These are phyloP conservation scores for Drosophila equinoxialis DNA, from an alignment of 1,140 invertebrate species.

Conservation along the genomic window DNA sequence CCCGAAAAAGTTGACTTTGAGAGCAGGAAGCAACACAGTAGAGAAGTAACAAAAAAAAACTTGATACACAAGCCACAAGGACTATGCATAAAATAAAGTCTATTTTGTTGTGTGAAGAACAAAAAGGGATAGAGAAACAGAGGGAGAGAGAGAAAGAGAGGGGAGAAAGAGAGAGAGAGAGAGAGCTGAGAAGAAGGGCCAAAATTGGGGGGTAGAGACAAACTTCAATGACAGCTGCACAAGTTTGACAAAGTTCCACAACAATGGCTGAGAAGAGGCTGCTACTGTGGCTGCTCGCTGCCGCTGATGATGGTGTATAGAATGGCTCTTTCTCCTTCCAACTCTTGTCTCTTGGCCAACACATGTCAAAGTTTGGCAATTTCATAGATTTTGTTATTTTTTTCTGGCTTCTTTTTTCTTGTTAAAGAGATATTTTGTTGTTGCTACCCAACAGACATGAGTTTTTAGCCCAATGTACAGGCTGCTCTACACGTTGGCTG, in stretches of 20 bases:
- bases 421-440: constrained; percentile 3
- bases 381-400: constrained; percentile 48
- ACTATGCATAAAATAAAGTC: constrained; percentile 43
- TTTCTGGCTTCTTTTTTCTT: not conserved
- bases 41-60: not conserved
- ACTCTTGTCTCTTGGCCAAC: constrained; percentile 32
- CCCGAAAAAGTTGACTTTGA: constrained; percentile 30
- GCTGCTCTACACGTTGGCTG: constrained; percentile 38
- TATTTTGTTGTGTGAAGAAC: constrained; percentile 40
- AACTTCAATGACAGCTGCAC: constrained; percentile 63
- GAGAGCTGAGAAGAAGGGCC: not conserved
- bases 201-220: constrained; percentile 11
- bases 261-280: constrained; percentile 7
- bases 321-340: not conserved
- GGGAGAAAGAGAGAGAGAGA: not conserved
- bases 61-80: constrained; percentile 8
- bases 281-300: not conserved
- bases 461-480: constrained; percentile 37
- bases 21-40: constrained; percentile 9
- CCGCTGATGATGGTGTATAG: no score
- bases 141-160: not conserved
- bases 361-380: constrained; percentile 77
- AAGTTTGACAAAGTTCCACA: constrained; percentile 65
- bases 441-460: constrained; percentile 41
- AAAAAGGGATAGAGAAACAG: not conserved